Evolutionary conservation across 2,888 invertebrate species (phyloP).

Genomic region (Eilema griseolum): DNA sequence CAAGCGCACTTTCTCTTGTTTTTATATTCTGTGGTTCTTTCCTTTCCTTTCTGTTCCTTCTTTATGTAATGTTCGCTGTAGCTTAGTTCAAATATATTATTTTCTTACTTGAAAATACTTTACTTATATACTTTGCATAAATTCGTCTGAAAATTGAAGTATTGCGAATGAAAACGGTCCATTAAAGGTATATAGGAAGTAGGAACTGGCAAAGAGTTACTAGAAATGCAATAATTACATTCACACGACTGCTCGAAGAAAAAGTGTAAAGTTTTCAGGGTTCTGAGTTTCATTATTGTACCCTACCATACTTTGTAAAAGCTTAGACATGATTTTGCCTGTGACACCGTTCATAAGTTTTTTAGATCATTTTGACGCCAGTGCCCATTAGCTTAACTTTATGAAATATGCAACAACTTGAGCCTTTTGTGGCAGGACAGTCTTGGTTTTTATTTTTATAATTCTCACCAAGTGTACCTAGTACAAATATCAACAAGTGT

Average conservation of each 20-base stretch:
- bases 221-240: not conserved
- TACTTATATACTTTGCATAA: slow-evolving; percentile 30
- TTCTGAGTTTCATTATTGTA: too few species aligned
- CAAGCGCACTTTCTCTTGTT: not conserved
- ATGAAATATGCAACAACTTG: too few species aligned
- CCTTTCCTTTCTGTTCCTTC: not conserved
- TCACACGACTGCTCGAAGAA: not conserved
- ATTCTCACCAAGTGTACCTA: not conserved
- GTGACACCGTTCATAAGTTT: too few species aligned
- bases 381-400: too few species aligned
- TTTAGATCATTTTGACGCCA: too few species aligned
- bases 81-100: not conserved
- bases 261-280: too few species aligned
- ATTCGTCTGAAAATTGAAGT: slow-evolving; percentile 29
- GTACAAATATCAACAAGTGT: not conserved
- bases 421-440: too few species aligned
- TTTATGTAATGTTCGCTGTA: not conserved
- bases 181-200: slow-evolving; percentile 12
- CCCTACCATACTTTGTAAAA: too few species aligned
- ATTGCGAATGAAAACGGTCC: slow-evolving; percentile 1
- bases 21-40: not conserved
- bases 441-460: too few species aligned
- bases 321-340: too few species aligned
- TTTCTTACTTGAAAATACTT: not conserved
- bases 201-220: slow-evolving; percentile 20